Base-by-base conservation (phyloP, 2,113 vertebrate species). In the Progne subis region DNA sequence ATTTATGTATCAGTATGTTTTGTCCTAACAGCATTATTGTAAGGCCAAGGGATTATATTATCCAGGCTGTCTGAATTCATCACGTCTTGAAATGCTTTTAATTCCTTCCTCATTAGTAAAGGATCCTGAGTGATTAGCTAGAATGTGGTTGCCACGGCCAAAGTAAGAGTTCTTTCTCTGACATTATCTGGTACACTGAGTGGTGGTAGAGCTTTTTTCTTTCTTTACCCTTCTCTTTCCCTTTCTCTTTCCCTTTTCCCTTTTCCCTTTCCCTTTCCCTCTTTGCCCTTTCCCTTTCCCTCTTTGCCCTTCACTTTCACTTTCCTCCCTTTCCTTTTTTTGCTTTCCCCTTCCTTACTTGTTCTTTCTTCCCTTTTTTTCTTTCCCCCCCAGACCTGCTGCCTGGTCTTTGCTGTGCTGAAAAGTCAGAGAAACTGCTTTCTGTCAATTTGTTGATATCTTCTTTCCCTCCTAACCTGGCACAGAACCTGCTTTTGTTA, bases 401-500 rank as follows among this genome's bases (percentile, higher is more conserved):
- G 2, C 76, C 68, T 84, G 68, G 55, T 89, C 61, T 44, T 88
- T 86, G n/a, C 92, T 75, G 55, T 31, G 59, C 75, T 93, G 59
- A 63, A 64, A 92, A 92, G 83, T 84, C 90, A 70, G 92, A 91
- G 95, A 65, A 97, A 90, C 96, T 90, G 76, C 72, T 96, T 92
- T 90, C 88, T 96, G 86, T 96, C 92, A 95, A 55, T 86, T 78
- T 91, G 76, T 88, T 96, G 90, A 80, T 94, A 85, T 59, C 88
- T 94, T 86, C 86, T 94, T 96, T 91, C 69, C 92, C 80, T 84
- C 56, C 23, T 61, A 29, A 64, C 60, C 79, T 91, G 88, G 79
- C 82, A 82, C 69, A 88, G 87, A 75, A 84, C 59, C 82, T 76
- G 34, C 52, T 86, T 95, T 71, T 96, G 84, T 97, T 96, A 95